Conservation (phyloP, 2,113 vertebrate genomes). For the Opisthocomus hoazin region DNA sequence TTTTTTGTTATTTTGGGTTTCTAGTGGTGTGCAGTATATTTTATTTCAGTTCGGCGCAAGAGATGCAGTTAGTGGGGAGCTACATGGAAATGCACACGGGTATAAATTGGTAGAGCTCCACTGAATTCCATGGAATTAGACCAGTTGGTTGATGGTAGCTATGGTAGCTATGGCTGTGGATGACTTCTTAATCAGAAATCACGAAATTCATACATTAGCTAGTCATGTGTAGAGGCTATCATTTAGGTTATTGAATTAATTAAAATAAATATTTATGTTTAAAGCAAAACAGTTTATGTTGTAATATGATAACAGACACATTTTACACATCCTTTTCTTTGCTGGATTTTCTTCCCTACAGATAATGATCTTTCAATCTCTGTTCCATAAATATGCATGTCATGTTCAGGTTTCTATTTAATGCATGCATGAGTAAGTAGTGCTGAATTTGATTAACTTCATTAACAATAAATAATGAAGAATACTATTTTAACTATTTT, state of each 20-base stretch:
- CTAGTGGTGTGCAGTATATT: background rate
- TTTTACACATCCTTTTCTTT: conserved; percentile 61
- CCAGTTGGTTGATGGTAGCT: background rate
- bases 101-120: background rate
- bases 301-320: conserved; percentile 52
- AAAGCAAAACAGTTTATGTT: conserved; percentile 65
- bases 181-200: conserved; percentile 12
- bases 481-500: conserved; percentile 70
- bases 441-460: conserved; percentile 74
- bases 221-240: conserved; percentile 52
- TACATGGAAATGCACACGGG: background rate
- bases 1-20: background rate
- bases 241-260: conserved; percentile 68
- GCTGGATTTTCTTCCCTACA: conserved; percentile 55
- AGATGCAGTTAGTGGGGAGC: background rate
- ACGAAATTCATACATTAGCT: conserved; percentile 36
- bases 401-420: conserved; percentile 68
- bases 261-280: conserved; percentile 70
- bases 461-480: conserved; percentile 75
- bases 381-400: conserved; percentile 74
- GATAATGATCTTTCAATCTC: conserved; percentile 68
- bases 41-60: background rate
- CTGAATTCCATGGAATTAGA: background rate
- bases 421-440: conserved; percentile 64
- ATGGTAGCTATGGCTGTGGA: background rate